Base-by-base conservation (phyloP, 2,113 vertebrate genomes). In the Acanthochromis polyacanthus region DNA sequence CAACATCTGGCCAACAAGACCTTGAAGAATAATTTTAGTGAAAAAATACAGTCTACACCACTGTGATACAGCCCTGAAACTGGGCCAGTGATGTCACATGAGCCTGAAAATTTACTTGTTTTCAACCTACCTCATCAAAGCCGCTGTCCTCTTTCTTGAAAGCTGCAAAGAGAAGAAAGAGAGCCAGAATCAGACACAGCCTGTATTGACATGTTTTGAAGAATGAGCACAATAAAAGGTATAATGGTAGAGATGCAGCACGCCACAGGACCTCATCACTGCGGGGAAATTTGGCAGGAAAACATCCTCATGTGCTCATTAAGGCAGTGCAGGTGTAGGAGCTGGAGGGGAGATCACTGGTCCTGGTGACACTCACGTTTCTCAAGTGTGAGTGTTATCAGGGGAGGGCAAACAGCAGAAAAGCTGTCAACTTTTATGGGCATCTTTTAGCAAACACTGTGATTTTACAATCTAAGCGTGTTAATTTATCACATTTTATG, bases 141-240 rank as follows among this genome's bases (percentile, higher is more conserved):
- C 92, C 87, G 81, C 93, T 96, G 88, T 99, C 98, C 16, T 99
- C 98, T 93, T 99, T 99, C 95, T 98, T 99, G 96, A 98, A 95
- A 82, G 98, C 98, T 99, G 91, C 63, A 94, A 95, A 92, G 91
- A 66, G 61, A 90, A 93, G 94, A 94, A 85, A 83, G 80, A 76
- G 86, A 85, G 93, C 81, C 51, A 87, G 9, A 63, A 56, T 88
- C 80, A 92, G 80, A 67, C 63, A 16, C 1, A 3, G 51, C 14
- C 32, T 32, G 22, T 12, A 40, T 38, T 72, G 71, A 61, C 60
- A 30, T 67, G 32, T 72, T 76, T 57, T 83, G 85, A 86, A 78
- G 64, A 89, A 67, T 15, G 67, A 77, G 58, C 53, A 57, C 72
- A 75, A 68, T 46, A 45, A 52, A 63, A 58, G 38, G 40, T 66